Percentiles rank a stretch among this genome's conserved stretches.
phyloP scores from a whole-genome alignment of 2,113 vertebrate species.

The Muntiacus reevesi region DNA sequence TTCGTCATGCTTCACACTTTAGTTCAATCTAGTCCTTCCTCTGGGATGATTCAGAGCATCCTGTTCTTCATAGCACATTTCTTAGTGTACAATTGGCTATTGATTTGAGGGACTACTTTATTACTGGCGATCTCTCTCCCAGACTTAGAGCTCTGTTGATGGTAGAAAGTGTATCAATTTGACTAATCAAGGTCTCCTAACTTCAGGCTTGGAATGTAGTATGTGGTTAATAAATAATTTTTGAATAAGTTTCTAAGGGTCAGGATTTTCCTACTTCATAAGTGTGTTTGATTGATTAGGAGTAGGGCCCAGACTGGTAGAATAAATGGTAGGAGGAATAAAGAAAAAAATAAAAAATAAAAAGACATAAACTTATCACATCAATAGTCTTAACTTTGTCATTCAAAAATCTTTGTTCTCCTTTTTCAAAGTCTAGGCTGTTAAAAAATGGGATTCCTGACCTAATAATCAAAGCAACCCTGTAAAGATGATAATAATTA shows the following conservation, averaged over 20 bases:
- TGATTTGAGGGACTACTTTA: conserved; percentile 26
- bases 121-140: not conserved
- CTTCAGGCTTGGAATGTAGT: not conserved
- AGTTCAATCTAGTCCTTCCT: not conserved
- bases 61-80: not conserved
- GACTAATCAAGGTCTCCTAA: not conserved
- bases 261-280: not conserved
- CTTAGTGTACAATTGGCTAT: not conserved
- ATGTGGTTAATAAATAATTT: not conserved
- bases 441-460: not conserved
- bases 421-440: not conserved
- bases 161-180: not conserved
- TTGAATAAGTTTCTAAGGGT: not conserved
- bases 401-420: not conserved
- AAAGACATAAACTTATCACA: not conserved
- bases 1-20: not conserved
- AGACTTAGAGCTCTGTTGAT: not conserved
- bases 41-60: not conserved
- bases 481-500: not conserved
- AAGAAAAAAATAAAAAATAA: not conserved
- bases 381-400: not conserved
- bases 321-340: not conserved
- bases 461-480: not conserved
- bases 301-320: not conserved
- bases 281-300: not conserved